A percentile compares a stretch with the other conserved stretches of the same genome.
These are phyloP conservation scores for Drosophila sulfurigaster DNA, from an alignment of 1,140 invertebrate species.

Conservation along the genomic window DNA sequence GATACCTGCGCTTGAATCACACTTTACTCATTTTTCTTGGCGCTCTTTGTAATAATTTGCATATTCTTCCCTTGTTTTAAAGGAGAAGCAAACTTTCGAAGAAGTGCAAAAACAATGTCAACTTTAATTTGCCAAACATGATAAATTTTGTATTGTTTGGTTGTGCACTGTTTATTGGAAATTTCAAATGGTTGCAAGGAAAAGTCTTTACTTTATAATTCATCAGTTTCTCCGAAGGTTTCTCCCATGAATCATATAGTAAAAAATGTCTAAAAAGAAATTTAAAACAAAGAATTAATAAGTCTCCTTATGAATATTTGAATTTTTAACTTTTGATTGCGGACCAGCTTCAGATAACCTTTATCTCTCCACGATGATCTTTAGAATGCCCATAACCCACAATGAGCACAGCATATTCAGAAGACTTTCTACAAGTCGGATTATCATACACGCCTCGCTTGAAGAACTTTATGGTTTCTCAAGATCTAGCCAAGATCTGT, in stretches of 20 bases:
- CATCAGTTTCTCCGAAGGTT: too few relatives aligned
- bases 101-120: background rate
- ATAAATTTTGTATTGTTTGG: too few relatives aligned
- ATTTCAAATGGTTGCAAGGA: too few relatives aligned
- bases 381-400: constrained; percentile 18
- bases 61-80: background rate
- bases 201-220: too few relatives aligned
- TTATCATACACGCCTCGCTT: constrained; percentile 15
- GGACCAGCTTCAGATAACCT: constrained; percentile 18
- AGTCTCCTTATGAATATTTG: too few relatives aligned
- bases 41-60: background rate
- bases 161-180: constrained; percentile 2
- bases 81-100: background rate
- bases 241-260: too few relatives aligned
- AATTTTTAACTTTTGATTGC: background rate
- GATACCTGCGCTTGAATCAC: background rate
- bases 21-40: background rate
- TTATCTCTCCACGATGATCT: constrained; percentile 10
- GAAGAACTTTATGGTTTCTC: background rate
- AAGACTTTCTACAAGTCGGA: background rate
- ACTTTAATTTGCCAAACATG: background rate
- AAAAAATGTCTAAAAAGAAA: too few relatives aligned
- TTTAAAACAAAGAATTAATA: too few relatives aligned
- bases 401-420: background rate
- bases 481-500: background rate